A percentile compares a stretch with the other conserved stretches of the same genome.
Conservation (phyloP, 1,140 invertebrate species). For the Mya arenaria region DNA sequence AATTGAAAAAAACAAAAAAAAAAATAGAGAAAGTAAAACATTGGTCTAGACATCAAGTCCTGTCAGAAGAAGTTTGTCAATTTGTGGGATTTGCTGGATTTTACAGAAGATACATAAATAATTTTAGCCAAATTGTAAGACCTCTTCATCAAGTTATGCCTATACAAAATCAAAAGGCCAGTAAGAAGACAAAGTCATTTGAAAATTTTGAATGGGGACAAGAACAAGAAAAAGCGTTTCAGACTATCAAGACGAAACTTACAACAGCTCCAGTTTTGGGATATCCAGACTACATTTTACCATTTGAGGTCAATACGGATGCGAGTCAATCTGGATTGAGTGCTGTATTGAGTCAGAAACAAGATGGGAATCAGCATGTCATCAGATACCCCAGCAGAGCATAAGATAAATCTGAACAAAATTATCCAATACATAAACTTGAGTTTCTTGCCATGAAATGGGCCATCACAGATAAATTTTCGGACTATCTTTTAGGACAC, state of each 20-base stretch:
- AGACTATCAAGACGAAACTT: background rate
- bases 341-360: background rate
- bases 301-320: constrained; percentile 1
- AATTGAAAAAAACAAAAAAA: too few relatives aligned
- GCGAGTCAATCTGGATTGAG: background rate
- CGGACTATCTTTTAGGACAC: constrained; percentile 47
- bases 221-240: background rate
- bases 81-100: too few relatives aligned
- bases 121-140: too few relatives aligned
- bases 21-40: too few relatives aligned
- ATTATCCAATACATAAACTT: constrained; percentile 42
- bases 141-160: too few relatives aligned
- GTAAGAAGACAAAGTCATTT: too few relatives aligned
- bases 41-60: too few relatives aligned
- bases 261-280: background rate
- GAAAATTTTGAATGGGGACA: constrained; percentile 4
- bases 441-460: constrained; percentile 28
- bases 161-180: too few relatives aligned
- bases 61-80: too few relatives aligned
- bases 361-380: constrained; percentile 1
- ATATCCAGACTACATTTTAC: background rate
- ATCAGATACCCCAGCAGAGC: constrained; percentile 27
- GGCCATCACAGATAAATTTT: constrained; percentile 49
- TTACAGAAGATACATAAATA: too few relatives aligned
- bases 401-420: constrained; percentile 30